A percentile compares a stretch with the other conserved stretches of the same genome.
phyloP scores from a whole-genome alignment of 2,888 invertebrate species.

The Ligdia adustata region DNA sequence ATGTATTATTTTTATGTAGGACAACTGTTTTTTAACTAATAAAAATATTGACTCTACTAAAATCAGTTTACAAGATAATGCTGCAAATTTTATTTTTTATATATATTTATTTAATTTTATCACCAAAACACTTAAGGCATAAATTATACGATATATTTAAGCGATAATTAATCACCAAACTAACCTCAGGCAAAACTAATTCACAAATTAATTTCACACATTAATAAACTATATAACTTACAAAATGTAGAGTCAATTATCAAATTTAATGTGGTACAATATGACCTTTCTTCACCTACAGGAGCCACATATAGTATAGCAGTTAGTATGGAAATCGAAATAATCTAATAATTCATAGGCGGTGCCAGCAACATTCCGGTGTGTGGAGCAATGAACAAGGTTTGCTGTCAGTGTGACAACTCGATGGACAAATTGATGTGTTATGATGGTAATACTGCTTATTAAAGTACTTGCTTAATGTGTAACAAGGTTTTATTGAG shows the following conservation, averaged over 20 bases:
- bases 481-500: constrained; percentile 8
- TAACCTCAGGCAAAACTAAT: neutral
- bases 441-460: constrained; percentile 3
- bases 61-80: too few species aligned
- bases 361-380: constrained; percentile 24
- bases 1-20: too few species aligned
- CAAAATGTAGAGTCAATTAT: neutral
- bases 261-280: constrained; percentile 15
- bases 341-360: constrained; percentile 21
- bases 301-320: constrained; percentile 15
- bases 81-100: too few species aligned
- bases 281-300: constrained; percentile 19
- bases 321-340: constrained; percentile 14
- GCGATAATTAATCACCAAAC: too few species aligned
- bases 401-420: constrained; percentile 12
- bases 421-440: constrained; percentile 5
- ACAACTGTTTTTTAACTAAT: too few species aligned
- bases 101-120: too few species aligned
- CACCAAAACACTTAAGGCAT: too few species aligned
- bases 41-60: too few species aligned
- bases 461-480: too few species aligned
- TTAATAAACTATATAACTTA: neutral
- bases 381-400: constrained; percentile 14
- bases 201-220: neutral
- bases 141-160: too few species aligned